phyloP scores from a whole-genome alignment of 2,113 vertebrate species.

The Pteropus alecto region DNA sequence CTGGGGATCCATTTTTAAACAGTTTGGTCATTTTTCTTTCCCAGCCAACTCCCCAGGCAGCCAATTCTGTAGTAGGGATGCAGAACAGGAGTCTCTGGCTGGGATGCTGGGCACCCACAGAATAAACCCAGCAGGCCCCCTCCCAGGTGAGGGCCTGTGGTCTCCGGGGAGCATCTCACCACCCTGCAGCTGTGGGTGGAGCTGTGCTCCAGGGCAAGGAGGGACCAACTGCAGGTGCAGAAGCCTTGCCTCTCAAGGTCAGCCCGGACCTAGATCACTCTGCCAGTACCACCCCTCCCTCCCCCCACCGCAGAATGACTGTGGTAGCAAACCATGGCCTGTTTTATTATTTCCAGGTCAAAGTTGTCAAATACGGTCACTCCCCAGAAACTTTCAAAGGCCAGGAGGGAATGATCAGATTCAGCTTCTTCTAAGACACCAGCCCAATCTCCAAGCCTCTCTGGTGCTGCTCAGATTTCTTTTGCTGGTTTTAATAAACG shows the following conservation, averaged over 20 bases:
- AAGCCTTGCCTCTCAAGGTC: background rate
- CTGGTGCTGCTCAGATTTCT: background rate
- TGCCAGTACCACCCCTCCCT: no score
- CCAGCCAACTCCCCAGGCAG: background rate
- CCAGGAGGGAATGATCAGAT: background rate
- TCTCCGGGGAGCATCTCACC: background rate
- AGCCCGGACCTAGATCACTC: background rate
- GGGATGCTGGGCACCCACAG: background rate
- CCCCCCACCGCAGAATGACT: background rate
- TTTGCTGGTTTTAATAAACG: background rate
- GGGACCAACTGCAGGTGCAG: background rate
- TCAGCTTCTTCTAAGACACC: background rate
- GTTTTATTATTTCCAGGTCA: background rate
- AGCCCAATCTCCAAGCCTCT: background rate
- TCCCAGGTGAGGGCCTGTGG: background rate
- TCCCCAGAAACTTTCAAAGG: background rate
- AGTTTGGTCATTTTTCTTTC: background rate
- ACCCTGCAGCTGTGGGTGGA: fast-evolving
- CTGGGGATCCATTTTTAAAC: background rate
- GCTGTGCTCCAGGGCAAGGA: background rate
- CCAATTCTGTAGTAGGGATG: background rate
- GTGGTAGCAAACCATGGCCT: background rate
- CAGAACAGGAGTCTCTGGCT: background rate
- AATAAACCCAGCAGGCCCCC: background rate
- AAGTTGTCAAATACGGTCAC: background rate